These are phyloP conservation scores for Caenorhabditis sp. DNA, from an alignment of 2,888 invertebrate genomes.

Conservation along the genomic window DNA sequence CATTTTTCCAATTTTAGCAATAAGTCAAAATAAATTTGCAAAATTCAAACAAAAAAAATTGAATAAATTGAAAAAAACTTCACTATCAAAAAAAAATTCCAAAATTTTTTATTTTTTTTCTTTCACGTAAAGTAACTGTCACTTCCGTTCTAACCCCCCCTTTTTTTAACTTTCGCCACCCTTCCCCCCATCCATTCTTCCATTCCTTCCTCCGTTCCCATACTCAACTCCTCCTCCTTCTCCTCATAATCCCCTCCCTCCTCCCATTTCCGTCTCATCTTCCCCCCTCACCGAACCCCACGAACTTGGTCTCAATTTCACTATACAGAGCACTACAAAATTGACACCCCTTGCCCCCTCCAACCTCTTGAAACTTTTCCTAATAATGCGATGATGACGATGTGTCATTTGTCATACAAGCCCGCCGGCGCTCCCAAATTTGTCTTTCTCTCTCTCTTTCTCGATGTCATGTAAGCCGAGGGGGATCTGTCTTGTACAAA, in stretches of 20 bases:
- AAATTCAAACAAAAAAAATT: too few species aligned
- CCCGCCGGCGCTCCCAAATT: conserved; percentile 45
- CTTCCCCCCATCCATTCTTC: background rate
- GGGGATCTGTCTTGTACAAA: conserved; percentile 40
- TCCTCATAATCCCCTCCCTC: conserved; percentile 24
- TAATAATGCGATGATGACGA: too few species aligned
- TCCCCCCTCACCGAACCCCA: conserved; percentile 5
- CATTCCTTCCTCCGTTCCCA: conserved; percentile 30
- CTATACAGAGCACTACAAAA: too few species aligned
- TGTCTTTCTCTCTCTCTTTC: conserved; percentile 16
- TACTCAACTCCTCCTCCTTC: conserved; percentile 18
- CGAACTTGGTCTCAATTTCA: conserved; percentile 53
- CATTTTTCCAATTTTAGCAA: too few species aligned
- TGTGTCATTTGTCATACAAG: too few species aligned
- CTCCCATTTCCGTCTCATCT: conserved; percentile 30
- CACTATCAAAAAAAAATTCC: too few species aligned
- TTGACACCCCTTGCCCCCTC: too few species aligned
- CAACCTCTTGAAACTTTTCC: too few species aligned
- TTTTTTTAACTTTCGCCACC: background rate
- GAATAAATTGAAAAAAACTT: too few species aligned
- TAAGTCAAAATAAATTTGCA: too few species aligned
- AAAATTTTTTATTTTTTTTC: background rate
- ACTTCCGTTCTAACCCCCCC: too few species aligned
- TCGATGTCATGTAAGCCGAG: background rate
- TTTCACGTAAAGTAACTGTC: background rate